phyloP scores from a whole-genome alignment of 2,888 invertebrate genomes.

The Acrocyrtus sp. region DNA sequence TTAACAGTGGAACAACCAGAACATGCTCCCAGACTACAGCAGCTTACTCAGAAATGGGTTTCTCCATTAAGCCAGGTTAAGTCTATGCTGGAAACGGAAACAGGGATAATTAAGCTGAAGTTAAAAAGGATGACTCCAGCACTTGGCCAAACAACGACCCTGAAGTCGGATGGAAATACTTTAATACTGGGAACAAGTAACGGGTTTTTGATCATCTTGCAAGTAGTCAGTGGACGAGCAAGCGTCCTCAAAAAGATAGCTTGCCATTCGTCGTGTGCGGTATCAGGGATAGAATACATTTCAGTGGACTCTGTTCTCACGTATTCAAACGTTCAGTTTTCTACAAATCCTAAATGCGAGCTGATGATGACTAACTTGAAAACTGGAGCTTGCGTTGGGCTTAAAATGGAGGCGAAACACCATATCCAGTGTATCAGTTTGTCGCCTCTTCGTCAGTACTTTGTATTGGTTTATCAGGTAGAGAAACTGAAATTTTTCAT shows the following conservation, averaged over 20 bases:
- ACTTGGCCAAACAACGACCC: conserved; percentile 54
- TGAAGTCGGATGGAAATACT: conserved; percentile 49
- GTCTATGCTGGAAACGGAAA: conserved; percentile 51
- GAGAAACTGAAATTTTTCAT: neutral
- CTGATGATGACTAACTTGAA: conserved; percentile 54
- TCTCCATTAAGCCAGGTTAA: conserved; percentile 42
- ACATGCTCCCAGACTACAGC: neutral
- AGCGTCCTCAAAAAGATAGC: conserved; percentile 52
- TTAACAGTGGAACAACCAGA: neutral
- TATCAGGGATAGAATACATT: conserved; percentile 60
- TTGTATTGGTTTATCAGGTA: conserved; percentile 60
- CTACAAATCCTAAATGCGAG: conserved; percentile 62
- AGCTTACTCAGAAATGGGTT: conserved; percentile 28
- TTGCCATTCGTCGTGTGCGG: conserved; percentile 57
- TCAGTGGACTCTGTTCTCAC: conserved; percentile 53
- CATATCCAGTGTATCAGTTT: conserved; percentile 58
- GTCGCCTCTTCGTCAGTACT: conserved; percentile 56
- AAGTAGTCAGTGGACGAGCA: conserved; percentile 34
- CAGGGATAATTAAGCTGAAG: conserved; percentile 53
- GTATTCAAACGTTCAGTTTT: conserved; percentile 59
- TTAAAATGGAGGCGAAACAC: conserved; percentile 61
- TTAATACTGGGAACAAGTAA: conserved; percentile 57
- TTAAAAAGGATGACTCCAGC: conserved; percentile 56
- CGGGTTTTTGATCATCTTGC: conserved; percentile 57
- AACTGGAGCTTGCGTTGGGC: conserved; percentile 51